A percentile compares a stretch with the other conserved stretches of the same genome.
These are phyloP conservation scores for Pygmarrhopalites habei DNA, from an alignment of 1,140 invertebrate genomes.

Conservation along the genomic window DNA sequence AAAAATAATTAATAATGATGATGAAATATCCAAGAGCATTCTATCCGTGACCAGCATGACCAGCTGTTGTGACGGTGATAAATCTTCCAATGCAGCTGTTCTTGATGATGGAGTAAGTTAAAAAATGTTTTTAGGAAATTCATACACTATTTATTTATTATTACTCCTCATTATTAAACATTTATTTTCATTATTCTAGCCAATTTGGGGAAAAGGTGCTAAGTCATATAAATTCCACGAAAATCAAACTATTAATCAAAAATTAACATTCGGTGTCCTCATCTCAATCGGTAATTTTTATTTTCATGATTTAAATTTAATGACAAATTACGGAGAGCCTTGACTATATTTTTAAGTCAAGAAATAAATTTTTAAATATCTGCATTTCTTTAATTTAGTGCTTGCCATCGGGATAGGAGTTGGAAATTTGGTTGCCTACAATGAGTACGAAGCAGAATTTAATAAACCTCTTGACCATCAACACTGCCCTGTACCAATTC, in stretches of 20 bases:
- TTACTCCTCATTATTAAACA: background rate
- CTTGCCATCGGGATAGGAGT: slow-evolving; percentile 35
- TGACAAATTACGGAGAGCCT: too few species aligned
- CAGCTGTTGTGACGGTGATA: too few species aligned
- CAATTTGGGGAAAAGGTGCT: slow-evolving; percentile 37
- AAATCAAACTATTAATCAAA: slow-evolving; percentile 36
- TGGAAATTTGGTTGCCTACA: slow-evolving; percentile 37
- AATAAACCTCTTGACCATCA: background rate
- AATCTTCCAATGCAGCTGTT: slow-evolving; percentile 32
- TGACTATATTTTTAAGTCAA: too few species aligned
- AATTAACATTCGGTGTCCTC: slow-evolving; percentile 36
- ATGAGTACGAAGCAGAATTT: slow-evolving; percentile 34
- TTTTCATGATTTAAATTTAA: too few species aligned
- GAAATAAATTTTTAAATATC: too few species aligned
- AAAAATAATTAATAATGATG: too few species aligned
- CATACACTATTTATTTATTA: background rate
- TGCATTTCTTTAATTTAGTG: too few species aligned
- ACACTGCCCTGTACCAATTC: slow-evolving; percentile 1
- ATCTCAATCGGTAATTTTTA: too few species aligned
- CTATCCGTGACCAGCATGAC: too few species aligned
- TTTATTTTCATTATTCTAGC: slow-evolving; percentile 18
- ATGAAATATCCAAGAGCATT: too few species aligned
- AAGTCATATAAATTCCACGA: slow-evolving; percentile 35
- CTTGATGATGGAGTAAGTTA: slow-evolving; percentile 36
- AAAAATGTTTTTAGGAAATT: background rate